phyloP scores from a whole-genome alignment of 1,140 invertebrate genomes.

The Hormaphis cornu region DNA sequence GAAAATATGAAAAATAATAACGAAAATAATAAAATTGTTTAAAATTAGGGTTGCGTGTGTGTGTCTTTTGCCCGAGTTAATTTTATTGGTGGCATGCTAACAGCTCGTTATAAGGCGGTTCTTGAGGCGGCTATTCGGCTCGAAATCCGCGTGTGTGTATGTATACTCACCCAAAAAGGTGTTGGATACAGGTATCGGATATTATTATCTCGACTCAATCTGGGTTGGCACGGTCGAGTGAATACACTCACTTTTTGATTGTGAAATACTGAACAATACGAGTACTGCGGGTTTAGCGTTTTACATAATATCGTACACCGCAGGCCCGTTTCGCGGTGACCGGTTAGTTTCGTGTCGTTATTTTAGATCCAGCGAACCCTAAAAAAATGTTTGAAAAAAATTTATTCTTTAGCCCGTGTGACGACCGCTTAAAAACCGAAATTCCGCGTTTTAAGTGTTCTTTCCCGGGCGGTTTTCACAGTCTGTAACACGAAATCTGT shows the following conservation, averaged over 20 bases:
- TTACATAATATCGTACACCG: neutral
- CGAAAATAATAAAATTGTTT: conserved; percentile 32
- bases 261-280: too few species aligned
- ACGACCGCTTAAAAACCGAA: too few species aligned
- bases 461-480: too few species aligned
- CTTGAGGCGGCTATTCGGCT: conserved; percentile 27
- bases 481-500: too few species aligned
- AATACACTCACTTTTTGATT: neutral
- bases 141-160: conserved; percentile 10
- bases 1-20: conserved; percentile 1
- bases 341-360: too few species aligned
- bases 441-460: neutral
- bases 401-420: too few species aligned
- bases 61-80: conserved; percentile 22
- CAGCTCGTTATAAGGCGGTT: conserved; percentile 31
- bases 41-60: conserved; percentile 32
- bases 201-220: conserved; percentile 29
- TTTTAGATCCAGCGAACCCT: too few species aligned
- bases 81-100: conserved; percentile 32
- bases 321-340: too few species aligned
- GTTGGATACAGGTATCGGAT: conserved; percentile 29
- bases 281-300: too few species aligned
- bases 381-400: too few species aligned
- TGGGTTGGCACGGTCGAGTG: conserved; percentile 11
- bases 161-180: conserved; percentile 31